phyloP scores from a whole-genome alignment of 1,140 invertebrate species.

The Drosophila mayri region DNA sequence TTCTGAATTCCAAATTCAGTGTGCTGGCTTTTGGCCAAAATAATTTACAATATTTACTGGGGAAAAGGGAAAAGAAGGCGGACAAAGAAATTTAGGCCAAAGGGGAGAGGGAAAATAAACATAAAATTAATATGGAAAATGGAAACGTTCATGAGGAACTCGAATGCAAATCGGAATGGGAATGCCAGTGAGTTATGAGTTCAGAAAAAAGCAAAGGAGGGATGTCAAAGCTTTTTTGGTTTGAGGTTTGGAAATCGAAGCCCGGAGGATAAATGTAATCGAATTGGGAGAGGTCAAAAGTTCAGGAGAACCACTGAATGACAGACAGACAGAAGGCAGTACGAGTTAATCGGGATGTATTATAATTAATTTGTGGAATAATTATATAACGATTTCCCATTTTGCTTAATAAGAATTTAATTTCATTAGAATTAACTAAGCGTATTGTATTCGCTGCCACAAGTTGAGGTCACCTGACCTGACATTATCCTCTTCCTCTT shows the following conservation, averaged over 20 bases:
- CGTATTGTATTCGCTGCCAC: neutral
- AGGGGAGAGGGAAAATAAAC: neutral
- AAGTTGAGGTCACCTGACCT: slow-evolving; percentile 11
- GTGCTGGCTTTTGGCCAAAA: slow-evolving; percentile 58
- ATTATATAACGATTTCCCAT: neutral
- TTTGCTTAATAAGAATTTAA: too few species aligned
- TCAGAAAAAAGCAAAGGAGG: neutral
- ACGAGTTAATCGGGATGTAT: neutral
- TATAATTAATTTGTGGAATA: neutral
- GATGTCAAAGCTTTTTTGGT: neutral
- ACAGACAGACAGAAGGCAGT: neutral
- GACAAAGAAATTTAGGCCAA: slow-evolving; percentile 9
- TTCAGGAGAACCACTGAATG: too few species aligned
- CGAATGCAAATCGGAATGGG: neutral
- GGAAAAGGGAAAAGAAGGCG: slow-evolving; percentile 7
- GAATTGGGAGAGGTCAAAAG: neutral
- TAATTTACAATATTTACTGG: slow-evolving; percentile 46
- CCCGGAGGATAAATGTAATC: neutral
- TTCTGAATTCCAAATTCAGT: slow-evolving; percentile 45
- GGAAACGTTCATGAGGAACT: slow-evolving; percentile 12
- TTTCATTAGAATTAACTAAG: slow-evolving; percentile 12
- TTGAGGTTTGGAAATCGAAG: neutral
- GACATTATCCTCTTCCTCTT: slow-evolving; percentile 10
- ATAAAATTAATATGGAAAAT: slow-evolving; percentile 33
- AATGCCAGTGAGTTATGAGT: slow-evolving; percentile 9